phyloP scores from a whole-genome alignment of 1,140 invertebrate species.

The Neotoxoptera formosana region DNA sequence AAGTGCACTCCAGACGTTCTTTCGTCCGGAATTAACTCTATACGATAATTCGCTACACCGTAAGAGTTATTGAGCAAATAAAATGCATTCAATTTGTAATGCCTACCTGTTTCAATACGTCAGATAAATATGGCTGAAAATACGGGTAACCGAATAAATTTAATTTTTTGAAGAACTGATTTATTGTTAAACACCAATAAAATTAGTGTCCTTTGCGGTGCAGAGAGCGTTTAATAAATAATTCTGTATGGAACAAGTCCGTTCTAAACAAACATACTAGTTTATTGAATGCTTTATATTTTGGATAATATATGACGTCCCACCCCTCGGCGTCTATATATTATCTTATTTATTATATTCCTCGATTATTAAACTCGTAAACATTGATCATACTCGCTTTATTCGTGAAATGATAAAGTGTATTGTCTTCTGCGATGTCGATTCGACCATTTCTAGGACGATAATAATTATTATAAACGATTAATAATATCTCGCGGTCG shows the following conservation, averaged over 20 bases:
- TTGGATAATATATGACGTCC: neutral
- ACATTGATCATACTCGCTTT: neutral
- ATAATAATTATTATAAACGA: neutral
- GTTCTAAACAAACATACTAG: neutral
- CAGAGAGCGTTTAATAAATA: neutral
- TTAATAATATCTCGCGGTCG: neutral
- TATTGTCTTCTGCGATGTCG: neutral
- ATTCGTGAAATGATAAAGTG: neutral
- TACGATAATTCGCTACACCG: too few relatives aligned
- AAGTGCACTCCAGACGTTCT: too few relatives aligned
- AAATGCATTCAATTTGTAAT: too few relatives aligned
- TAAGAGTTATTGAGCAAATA: too few relatives aligned
- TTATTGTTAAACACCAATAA: neutral
- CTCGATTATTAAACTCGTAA: neutral
- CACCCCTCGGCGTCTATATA: neutral
- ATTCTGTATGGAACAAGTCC: neutral
- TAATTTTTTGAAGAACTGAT: neutral
- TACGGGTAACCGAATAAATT: neutral
- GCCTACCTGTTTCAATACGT: neutral
- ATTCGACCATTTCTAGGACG: neutral
- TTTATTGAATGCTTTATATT: neutral
- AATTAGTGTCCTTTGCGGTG: neutral
- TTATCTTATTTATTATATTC: neutral
- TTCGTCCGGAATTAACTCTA: too few relatives aligned
- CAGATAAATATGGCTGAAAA: neutral